phyloP scores from a whole-genome alignment of 2,113 vertebrate genomes.

The Alethe castanea region DNA sequence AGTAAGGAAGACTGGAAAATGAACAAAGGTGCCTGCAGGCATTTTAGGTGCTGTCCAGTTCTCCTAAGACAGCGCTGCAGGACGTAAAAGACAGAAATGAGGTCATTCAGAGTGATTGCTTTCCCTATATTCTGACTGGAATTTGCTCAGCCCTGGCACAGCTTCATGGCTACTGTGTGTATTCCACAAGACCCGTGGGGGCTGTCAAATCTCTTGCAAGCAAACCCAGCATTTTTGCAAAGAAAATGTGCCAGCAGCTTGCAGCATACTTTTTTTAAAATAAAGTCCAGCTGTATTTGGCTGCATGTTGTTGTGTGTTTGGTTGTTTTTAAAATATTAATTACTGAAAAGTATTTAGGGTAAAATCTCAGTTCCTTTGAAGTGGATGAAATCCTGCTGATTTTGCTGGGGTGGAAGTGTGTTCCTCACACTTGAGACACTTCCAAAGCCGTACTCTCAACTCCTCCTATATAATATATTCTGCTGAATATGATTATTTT shows the following conservation, averaged over 20 bases:
- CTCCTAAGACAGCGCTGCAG: neutral
- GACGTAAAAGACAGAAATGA: neutral
- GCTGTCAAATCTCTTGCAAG: neutral
- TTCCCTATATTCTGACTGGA: neutral
- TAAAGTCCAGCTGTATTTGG: neutral
- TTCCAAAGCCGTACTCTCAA: neutral
- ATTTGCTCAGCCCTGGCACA: neutral
- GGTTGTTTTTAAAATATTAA: neutral
- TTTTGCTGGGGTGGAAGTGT: neutral
- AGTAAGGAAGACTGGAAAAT: neutral
- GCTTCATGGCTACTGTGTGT: neutral
- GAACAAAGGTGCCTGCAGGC: neutral
- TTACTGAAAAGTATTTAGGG: neutral
- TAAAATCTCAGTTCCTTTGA: neutral
- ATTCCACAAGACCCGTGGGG: neutral
- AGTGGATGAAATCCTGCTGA: neutral
- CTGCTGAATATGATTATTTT: neutral
- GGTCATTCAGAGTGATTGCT: neutral
- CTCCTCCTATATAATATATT: neutral
- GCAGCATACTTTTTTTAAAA: neutral
- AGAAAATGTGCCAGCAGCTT: neutral
- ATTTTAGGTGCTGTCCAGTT: neutral
- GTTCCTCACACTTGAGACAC: neutral
- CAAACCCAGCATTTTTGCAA: neutral
- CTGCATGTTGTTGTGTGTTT: neutral